Evolutionary conservation across 2,797 vertebrate species (phyloP).

Genomic region (Acanthopagrus latus): DNA sequence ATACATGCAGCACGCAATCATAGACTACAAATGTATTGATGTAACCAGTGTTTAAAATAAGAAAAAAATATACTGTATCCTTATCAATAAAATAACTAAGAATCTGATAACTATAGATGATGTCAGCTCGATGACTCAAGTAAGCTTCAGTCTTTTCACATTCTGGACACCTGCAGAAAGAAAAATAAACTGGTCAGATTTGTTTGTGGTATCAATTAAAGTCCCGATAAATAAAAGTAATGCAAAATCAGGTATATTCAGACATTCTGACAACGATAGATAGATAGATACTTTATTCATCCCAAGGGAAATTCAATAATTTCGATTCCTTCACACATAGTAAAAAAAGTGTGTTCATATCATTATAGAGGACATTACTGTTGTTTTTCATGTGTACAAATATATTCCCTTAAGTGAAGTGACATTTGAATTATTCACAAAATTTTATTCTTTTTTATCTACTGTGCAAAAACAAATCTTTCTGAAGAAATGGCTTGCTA

Average conservation of each 20-base stretch:
- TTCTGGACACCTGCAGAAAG: conserved; percentile 69
- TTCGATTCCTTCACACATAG: neutral
- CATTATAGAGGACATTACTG: neutral
- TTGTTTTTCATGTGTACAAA: neutral
- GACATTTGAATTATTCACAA: neutral
- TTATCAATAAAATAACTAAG: no score
- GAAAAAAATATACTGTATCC: conserved; percentile 11
- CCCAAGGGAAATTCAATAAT: no score
- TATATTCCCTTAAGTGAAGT: neutral
- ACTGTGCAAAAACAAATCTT: neutral
- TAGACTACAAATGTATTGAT: conserved; percentile 43
- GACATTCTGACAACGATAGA: neutral
- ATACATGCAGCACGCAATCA: conserved; percentile 33
- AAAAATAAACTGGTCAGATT: conserved; percentile 28
- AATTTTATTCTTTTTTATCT: neutral
- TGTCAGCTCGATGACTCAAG: conserved; percentile 11
- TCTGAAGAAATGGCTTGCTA: conserved; percentile 9
- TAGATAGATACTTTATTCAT: no score
- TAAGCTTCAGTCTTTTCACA: conserved; percentile 64
- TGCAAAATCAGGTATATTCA: neutral
- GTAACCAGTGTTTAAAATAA: conserved; percentile 32
- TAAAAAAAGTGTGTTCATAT: conserved; percentile 1
- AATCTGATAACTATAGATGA: conserved; percentile 34
- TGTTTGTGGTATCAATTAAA: neutral
- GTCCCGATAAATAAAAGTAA: neutral